phyloP scores from a whole-genome alignment of 1,140 invertebrate genomes.

The Drosophila prosaltans region DNA sequence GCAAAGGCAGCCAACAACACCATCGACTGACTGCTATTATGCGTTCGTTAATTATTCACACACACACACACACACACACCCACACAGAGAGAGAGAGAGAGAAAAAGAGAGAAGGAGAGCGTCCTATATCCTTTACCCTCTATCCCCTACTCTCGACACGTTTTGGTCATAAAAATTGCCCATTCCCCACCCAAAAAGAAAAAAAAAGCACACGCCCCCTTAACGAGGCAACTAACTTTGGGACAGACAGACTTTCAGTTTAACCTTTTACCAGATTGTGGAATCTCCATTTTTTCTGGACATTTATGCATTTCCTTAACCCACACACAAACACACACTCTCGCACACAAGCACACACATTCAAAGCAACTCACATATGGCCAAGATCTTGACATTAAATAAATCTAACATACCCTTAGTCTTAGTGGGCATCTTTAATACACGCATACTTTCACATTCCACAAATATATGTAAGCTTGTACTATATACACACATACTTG shows the following conservation, averaged over 20 bases:
- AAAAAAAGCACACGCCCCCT: conserved; percentile 60
- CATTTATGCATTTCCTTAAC: conserved; percentile 59
- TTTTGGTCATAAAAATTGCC: conserved; percentile 76
- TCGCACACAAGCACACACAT: not conserved
- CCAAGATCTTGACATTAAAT: conserved; percentile 76
- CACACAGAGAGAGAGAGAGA: not conserved
- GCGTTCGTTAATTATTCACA: conserved; percentile 81
- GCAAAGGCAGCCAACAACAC: conserved; percentile 29
- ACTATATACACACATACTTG: conserved; percentile 30
- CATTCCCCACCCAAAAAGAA: conserved; percentile 31
- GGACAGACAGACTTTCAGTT: conserved; percentile 46
- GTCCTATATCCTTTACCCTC: conserved; percentile 5
- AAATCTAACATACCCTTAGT: conserved; percentile 74
- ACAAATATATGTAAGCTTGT: conserved; percentile 16
- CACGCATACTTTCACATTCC: conserved; percentile 32
- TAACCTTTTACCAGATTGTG: conserved; percentile 55
- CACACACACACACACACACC: conserved; percentile 41
- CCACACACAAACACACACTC: conserved; percentile 16
- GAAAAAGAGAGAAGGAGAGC: not conserved
- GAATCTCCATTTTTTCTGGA: conserved; percentile 54
- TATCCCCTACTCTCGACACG: conserved; percentile 47
- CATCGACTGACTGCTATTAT: conserved; percentile 67
- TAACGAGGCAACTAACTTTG: conserved; percentile 65
- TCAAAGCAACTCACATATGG: conserved; percentile 40
- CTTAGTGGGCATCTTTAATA: conserved; percentile 77